phyloP scores from a whole-genome alignment of 1,140 invertebrate genomes.

The Temnothorax nylanderi region DNA sequence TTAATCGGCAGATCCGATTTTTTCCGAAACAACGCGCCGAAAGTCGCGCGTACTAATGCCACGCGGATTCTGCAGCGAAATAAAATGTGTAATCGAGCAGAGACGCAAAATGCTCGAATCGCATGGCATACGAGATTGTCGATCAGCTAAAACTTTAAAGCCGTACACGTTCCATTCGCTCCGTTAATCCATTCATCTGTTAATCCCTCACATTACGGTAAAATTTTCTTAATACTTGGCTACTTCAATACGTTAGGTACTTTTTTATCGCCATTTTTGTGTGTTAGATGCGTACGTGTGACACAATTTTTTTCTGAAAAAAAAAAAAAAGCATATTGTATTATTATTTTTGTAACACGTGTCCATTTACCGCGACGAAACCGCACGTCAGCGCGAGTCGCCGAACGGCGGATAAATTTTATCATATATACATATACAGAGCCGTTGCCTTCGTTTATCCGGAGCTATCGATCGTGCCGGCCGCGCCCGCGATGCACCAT shows the following conservation, averaged over 20 bases:
- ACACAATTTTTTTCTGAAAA: not conserved
- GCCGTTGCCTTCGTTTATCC: slow-evolving; percentile 47
- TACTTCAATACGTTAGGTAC: not conserved
- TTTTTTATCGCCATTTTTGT: not conserved
- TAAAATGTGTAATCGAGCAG: slow-evolving; percentile 63
- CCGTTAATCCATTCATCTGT: not conserved
- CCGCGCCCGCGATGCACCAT: slow-evolving; percentile 53
- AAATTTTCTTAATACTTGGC: not conserved
- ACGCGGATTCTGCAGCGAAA: slow-evolving; percentile 44
- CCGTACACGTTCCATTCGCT: not conserved
- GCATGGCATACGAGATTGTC: not conserved
- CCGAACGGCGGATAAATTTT: slow-evolving; percentile 32
- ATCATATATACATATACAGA: not conserved
- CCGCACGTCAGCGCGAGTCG: not conserved
- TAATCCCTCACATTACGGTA: not conserved
- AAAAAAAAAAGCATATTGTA: not conserved
- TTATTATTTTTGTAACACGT: not conserved
- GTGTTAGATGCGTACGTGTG: not conserved
- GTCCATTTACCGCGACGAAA: not conserved
- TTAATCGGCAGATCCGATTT: slow-evolving; percentile 72
- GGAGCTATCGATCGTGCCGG: slow-evolving; percentile 64
- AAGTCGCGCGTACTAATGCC: slow-evolving; percentile 61
- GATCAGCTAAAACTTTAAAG: not conserved
- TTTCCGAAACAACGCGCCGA: slow-evolving; percentile 68
- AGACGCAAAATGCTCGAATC: slow-evolving; percentile 21